phyloP scores from a whole-genome alignment of 2,113 vertebrate species.

The Trematomus loennbergii region DNA sequence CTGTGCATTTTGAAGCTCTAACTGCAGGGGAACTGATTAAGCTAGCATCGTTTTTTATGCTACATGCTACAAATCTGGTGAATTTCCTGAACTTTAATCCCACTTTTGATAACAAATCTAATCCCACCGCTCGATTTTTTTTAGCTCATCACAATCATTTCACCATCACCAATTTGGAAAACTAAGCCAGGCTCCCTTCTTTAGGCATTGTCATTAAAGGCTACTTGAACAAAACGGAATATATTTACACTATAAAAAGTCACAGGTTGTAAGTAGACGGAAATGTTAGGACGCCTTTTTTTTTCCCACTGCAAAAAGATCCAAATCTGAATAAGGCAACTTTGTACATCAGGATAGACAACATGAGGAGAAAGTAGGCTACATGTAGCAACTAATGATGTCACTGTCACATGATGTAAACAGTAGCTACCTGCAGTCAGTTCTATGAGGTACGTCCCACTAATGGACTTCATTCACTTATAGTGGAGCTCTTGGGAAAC shows the following conservation, averaged over 20 bases:
- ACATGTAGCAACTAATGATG: slow-evolving; percentile 2
- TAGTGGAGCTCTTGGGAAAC: not conserved
- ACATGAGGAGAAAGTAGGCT: slow-evolving; percentile 7
- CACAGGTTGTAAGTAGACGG: slow-evolving; percentile 47
- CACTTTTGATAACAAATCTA: not conserved
- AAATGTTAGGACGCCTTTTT: slow-evolving; percentile 46
- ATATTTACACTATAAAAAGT: slow-evolving; percentile 67
- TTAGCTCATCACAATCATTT: not conserved
- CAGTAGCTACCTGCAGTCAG: not conserved
- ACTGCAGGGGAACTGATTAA: slow-evolving; percentile 23
- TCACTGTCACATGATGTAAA: not conserved
- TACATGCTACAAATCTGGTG: slow-evolving; percentile 4
- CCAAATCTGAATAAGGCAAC: slow-evolving; percentile 60
- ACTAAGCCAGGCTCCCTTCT: slow-evolving; percentile 16
- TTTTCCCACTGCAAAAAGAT: slow-evolving; percentile 49
- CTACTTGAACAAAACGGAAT: not conserved
- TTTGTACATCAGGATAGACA: slow-evolving; percentile 55
- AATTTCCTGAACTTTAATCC: not conserved
- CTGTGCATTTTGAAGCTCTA: not conserved
- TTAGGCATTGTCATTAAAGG: slow-evolving; percentile 31
- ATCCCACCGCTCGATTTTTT: not conserved
- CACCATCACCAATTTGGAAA: slow-evolving; percentile 5
- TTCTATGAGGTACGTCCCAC: not conserved
- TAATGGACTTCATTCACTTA: not conserved
- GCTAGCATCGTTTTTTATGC: slow-evolving; percentile 5